Evolutionary conservation across 37 sponge, comb jelly and placozoan genomes (phyloP), one percentile per base, ranked within the genome.

Genomic region (Eunapius fragilis): DNA sequence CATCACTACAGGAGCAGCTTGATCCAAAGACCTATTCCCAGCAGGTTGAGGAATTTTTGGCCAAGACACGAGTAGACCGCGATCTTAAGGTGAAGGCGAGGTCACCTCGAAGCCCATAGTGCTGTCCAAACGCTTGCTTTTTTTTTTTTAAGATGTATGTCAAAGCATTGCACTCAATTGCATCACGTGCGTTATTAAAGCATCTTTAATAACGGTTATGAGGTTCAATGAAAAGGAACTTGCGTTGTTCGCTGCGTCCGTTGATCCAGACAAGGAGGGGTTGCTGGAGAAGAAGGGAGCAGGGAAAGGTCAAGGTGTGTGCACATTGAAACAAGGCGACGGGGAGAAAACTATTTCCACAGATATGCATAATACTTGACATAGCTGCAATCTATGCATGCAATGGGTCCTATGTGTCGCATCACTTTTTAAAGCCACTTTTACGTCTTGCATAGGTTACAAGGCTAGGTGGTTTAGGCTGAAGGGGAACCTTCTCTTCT

Each of bases 401-500:
- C 37, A 10, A 13, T 37, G 7, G 10, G 47, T 36, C 11, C 37
- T 35, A 24, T 36, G 26, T 0, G 37, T 10, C 25, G 41, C 78
- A 77, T 25, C 17, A 25, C 6, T n/a, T 41, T 30, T 28, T 67
- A 48, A 35, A 25, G 1, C 73, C 31, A n/a, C 14, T 58, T 58
- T 41, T 41, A n/a, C n/a, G n/a, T n/a, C n/a, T n/a, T n/a, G n/a
- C n/a, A n/a, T 82, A 94, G 95, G 93, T 22, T 95, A 95, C 58
- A 80, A 80, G 36, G 90, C 86, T 25, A 13, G 95, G 24, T 95
- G 95, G 95, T 88, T 95, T 75, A 77, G 93, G n/a, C 73, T 95
- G 86, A 95, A 95, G 67, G 93, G 93, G 1, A 95, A 95, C 77
- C 87, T 95, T 0, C 73, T 95, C 49, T 94, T 91, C 84, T 94